Percentiles rank a stretch among this genome's conserved stretches.
phyloP scores from a whole-genome alignment of 1,140 invertebrate species.

The Pygmarrhopalites habei region DNA sequence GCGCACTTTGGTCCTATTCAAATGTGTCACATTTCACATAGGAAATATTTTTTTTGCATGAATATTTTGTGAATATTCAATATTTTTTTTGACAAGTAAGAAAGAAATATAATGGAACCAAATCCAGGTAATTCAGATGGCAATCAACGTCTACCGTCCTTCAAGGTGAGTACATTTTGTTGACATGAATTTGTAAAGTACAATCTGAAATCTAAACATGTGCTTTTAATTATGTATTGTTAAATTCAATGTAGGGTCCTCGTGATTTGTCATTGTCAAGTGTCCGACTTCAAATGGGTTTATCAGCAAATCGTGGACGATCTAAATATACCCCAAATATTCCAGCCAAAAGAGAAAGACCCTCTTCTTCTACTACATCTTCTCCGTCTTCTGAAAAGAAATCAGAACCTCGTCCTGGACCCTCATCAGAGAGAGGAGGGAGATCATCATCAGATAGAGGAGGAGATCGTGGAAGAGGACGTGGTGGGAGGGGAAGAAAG shows the following conservation, averaged over 20 bases:
- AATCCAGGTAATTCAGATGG: no score
- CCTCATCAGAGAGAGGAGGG: background rate
- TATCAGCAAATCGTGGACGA: background rate
- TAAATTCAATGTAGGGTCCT: background rate
- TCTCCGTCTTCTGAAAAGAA: background rate
- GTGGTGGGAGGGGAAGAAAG: background rate
- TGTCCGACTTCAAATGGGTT: background rate
- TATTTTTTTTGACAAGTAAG: no score
- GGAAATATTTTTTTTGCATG: no score
- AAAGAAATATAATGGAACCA: no score
- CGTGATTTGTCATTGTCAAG: background rate
- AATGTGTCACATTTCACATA: no score
- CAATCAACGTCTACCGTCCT: no score
- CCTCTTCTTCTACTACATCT: background rate
- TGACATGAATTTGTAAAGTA: no score
- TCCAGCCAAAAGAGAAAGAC: background rate
- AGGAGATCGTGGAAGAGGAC: background rate
- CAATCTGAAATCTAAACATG: no score
- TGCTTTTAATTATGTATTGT: no score
- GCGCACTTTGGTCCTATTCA: no score
- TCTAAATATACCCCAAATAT: background rate
- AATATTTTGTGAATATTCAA: no score
- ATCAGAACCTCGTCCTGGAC: background rate
- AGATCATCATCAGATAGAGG: background rate
- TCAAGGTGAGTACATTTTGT: no score